phyloP scores from a whole-genome alignment of 92 coral and sea anemone species.

The Zoanthus sansibaricus region DNA sequence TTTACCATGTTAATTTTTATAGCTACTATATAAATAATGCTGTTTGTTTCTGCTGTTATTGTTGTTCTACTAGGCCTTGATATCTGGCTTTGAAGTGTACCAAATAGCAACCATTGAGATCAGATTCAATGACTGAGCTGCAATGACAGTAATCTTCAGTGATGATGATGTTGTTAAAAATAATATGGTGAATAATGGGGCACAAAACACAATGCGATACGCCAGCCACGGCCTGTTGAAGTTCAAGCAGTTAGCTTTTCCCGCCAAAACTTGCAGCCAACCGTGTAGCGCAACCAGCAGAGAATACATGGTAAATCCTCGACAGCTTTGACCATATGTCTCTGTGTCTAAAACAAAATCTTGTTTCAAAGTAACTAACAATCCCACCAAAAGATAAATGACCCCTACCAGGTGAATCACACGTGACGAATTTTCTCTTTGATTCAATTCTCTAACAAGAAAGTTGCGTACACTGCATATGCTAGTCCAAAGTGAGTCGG shows the following conservation, averaged over 20 bases:
- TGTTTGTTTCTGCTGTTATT: too few relatives aligned
- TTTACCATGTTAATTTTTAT: too few relatives aligned
- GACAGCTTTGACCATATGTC: constrained; percentile 23
- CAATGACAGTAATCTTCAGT: neutral
- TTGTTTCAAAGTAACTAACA: constrained; percentile 23
- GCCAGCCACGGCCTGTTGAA: constrained; percentile 29
- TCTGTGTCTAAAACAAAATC: constrained; percentile 18
- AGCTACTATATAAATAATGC: too few relatives aligned
- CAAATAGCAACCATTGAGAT: constrained; percentile 12
- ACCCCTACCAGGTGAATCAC: constrained; percentile 27
- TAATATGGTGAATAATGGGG: constrained; percentile 19
- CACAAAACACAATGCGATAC: constrained; percentile 43
- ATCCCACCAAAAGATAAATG: constrained; percentile 31
- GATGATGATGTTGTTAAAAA: constrained; percentile 16
- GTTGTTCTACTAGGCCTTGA: neutral
- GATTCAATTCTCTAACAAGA: constrained; percentile 9
- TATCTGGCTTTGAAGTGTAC: constrained; percentile 22
- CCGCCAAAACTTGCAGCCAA: constrained; percentile 25
- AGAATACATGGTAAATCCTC: constrained; percentile 33
- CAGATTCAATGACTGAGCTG: constrained; percentile 26
- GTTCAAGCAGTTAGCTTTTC: constrained; percentile 1
- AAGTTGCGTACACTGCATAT: constrained; percentile 25
- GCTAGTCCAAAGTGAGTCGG: constrained; percentile 14
- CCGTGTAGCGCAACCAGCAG: constrained; percentile 28
- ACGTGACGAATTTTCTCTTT: constrained; percentile 13